Evolutionary conservation across 2,113 vertebrate species (phyloP).

Genomic region (Arvicanthis niloticus): DNA sequence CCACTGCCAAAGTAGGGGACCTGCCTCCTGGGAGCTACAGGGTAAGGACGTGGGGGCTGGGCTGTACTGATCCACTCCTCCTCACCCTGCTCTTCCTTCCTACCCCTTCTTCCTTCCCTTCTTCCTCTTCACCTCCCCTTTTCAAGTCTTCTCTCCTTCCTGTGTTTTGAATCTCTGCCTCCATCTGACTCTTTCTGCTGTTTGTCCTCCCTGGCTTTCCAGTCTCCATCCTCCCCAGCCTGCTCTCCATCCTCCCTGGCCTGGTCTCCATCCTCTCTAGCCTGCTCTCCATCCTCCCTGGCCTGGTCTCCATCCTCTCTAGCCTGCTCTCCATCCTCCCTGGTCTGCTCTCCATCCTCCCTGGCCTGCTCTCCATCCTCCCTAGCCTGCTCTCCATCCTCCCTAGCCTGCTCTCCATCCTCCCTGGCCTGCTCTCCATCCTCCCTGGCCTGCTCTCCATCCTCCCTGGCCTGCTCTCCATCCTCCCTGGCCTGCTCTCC

Average conservation of each 20-base stretch:
- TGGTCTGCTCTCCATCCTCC: neutral
- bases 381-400: no score
- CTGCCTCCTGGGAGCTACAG: slow-evolving; percentile 90
- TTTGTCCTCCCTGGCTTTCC: neutral
- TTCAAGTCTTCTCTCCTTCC: no score
- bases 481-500: neutral
- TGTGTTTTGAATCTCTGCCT: neutral
- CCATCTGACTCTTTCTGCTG: neutral
- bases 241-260: neutral
- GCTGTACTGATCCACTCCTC: rapidly evolving
- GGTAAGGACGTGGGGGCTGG: slow-evolving; percentile 85
- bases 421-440: neutral
- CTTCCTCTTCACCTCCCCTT: no score
- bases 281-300: neutral
- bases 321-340: neutral
- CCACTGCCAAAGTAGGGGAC: slow-evolving; percentile 91
- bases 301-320: neutral
- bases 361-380: neutral
- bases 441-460: no score
- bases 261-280: neutral
- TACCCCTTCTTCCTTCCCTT: no score
- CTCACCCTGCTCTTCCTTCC: no score
- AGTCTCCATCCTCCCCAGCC: neutral
- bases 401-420: no score
- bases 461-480: neutral